Conservation (phyloP, 2,888 invertebrate genomes). For the Elmis aenea region DNA sequence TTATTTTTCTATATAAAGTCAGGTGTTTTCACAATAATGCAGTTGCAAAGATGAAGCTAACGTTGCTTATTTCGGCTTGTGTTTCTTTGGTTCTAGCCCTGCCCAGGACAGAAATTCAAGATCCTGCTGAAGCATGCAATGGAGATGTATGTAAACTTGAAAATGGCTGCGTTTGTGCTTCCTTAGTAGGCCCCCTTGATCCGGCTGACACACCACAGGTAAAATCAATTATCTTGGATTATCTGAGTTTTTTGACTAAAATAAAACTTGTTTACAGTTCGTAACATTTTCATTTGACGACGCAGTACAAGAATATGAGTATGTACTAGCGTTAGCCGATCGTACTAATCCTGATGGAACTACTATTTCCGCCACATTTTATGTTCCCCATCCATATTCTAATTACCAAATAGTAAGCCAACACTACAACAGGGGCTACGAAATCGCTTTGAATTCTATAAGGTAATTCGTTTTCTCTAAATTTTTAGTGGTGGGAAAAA, state of each 20-base stretch:
- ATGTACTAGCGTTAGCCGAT: conserved; percentile 49
- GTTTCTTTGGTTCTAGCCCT: conserved; percentile 5
- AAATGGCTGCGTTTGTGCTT: conserved; percentile 26
- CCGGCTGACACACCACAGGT: no score
- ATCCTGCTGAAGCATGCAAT: conserved; percentile 54
- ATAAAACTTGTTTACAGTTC: conserved; percentile 59
- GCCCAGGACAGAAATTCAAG: no score
- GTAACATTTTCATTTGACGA: conserved; percentile 65
- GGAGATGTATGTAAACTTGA: conserved; percentile 30
- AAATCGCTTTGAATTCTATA: conserved; percentile 65
- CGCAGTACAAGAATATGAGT: conserved; percentile 51
- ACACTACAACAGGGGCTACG: conserved; percentile 55
- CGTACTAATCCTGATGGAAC: conserved; percentile 62
- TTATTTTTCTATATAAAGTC: no score
- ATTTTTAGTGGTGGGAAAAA: no score
- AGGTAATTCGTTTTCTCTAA: conserved; percentile 46
- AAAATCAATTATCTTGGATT: no score
- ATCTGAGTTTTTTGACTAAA: no score
- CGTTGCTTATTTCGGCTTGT: conserved; percentile 3
- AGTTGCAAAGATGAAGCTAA: conserved; percentile 6
- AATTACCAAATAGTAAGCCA: conserved; percentile 52
- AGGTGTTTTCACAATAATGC: no score
- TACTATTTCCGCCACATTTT: conserved; percentile 61
- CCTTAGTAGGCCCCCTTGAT: no score
- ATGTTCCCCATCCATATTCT: conserved; percentile 68